Conservation (phyloP, 23 tunicate species). For the Diplosoma virens region DNA sequence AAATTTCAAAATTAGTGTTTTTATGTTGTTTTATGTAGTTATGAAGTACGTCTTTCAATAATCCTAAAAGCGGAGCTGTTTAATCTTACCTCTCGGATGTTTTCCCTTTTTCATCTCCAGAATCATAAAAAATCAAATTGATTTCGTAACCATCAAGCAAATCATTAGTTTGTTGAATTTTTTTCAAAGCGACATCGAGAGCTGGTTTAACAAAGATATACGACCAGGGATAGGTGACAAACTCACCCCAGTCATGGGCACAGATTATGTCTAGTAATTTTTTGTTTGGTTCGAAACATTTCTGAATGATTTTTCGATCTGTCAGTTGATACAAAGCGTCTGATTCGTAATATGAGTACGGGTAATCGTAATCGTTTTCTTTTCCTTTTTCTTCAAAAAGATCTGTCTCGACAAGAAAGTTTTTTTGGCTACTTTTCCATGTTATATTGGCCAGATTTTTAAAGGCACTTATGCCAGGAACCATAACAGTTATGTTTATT, state of each 20-base stretch:
- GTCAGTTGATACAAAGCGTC: background rate
- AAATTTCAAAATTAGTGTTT: too few species aligned
- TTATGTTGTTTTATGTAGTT: background rate
- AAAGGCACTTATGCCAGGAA: background rate
- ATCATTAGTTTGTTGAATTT: slow-evolving; percentile 32
- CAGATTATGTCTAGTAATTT: background rate
- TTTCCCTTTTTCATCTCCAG: slow-evolving; percentile 41
- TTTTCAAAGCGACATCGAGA: slow-evolving; percentile 57
- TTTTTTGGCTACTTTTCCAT: background rate
- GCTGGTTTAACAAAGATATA: slow-evolving; percentile 67
- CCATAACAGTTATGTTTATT: slow-evolving; percentile 3
- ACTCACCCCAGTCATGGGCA: background rate
- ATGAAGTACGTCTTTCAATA: too few species aligned
- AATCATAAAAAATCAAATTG: slow-evolving; percentile 50
- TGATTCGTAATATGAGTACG: background rate
- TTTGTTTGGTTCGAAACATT: background rate
- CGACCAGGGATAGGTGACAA: slow-evolving; percentile 68
- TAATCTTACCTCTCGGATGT: slow-evolving; percentile 59
- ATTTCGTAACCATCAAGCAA: slow-evolving; percentile 42
- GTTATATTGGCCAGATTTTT: background rate
- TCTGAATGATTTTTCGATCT: background rate
- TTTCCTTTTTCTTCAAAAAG: background rate
- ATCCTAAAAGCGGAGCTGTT: background rate
- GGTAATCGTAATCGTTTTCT: background rate
- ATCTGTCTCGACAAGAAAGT: background rate